Evolutionary conservation across 1,140 invertebrate genomes (phyloP), one percentile per base, ranked within the genome.

Genomic region (Drosophila pandora): DNA sequence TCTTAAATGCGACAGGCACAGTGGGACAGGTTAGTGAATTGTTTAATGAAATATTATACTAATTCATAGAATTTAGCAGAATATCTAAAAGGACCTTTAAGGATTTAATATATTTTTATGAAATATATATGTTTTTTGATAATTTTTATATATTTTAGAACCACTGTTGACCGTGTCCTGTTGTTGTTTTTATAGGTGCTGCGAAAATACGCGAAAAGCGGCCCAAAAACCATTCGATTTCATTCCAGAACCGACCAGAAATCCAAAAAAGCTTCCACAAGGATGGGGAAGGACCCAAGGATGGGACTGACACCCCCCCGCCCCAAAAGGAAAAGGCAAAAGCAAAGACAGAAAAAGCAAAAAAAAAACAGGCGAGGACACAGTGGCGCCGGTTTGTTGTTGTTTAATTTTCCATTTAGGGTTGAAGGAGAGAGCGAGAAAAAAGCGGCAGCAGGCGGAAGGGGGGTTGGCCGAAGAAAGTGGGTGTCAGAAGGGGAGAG

Each of bases 391-490:
- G 63, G 55, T 61, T 79, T 88, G 84, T 83, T 88, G 83, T 82
- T 83, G 83, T 81, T 88, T 88, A 76, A 83, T 79, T 87, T 88
- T 83, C 59, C 71, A 76, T 88, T 83, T 88, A 73, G 75, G 83
- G 78, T 87, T 87, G 81, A 59, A 49, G 39, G 64, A 45, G 21
- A 39, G 50, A 72, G 49, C 13, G 56, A 52, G 56, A 61, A 12
- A 12, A 34, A 34, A 41, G 39, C 9, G 34, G 34, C 34, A 9
- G 32, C 48, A 5, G 57, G 23, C 17, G 3, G 47, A 13, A 0
- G 21, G 17, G 41, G n/a, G 37, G 32, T 10, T 34, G 32, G 45
- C 25, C 22, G n/a, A 10, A 37, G 12, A 43, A 28, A 52, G 22
- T 6, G 25, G n/a, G 41, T 23, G 25, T 43, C 10, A 12, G 22